Evolutionary conservation across 2,113 vertebrate genomes (phyloP), one percentile per base, ranked within the genome.

Genomic region (Ceuthmochares aereus): DNA sequence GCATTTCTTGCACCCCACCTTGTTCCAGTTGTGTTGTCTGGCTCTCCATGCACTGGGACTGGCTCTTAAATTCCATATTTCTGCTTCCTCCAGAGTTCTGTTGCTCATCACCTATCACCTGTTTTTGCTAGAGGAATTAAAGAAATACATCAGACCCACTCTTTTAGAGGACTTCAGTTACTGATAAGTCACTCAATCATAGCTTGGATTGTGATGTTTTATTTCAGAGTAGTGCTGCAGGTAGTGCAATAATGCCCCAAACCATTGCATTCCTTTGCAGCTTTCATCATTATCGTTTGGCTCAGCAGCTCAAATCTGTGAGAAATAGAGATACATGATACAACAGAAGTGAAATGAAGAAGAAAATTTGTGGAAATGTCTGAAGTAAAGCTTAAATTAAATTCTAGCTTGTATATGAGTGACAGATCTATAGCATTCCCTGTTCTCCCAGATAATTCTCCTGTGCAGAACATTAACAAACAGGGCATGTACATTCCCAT

Each of bases 341-440:
- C 85, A 95, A 76, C 76, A 93, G 88, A 76, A 95, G 73, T 37
- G 92, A 94, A 95, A 95, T 92, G 88, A 83, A 89, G 92, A 95
- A 94, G 96, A 96, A 96, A 97, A 95, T 92, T 20, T 19, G 66
- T 87, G 76, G 90, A 92, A 90, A 92, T 2, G 20, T 94, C 94
- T 93, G 86, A 96, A 95, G 95, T 42, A 54, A 84, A 95, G 90
- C 93, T 87, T 56, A 90, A 96, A 96, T 96, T 95, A 90, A 96
- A 92, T 95, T 89, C 76, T 68, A 89, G 83, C 88, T 89, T 25
- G 2, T 92, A 14, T 75, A 54, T 2, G 36, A 93, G 72, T 93
- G 96, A 90, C 95, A 95, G 83, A 93, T 90, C 95, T 92, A 13
- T 93, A 93, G 37, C 55, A 26, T 95, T 93, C 95, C 88, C 85